A percentile compares a stretch with the other conserved stretches of the same genome.
Evolutionary conservation across 2,113 vertebrate species (phyloP).

Genomic region (Glareola pratincola): DNA sequence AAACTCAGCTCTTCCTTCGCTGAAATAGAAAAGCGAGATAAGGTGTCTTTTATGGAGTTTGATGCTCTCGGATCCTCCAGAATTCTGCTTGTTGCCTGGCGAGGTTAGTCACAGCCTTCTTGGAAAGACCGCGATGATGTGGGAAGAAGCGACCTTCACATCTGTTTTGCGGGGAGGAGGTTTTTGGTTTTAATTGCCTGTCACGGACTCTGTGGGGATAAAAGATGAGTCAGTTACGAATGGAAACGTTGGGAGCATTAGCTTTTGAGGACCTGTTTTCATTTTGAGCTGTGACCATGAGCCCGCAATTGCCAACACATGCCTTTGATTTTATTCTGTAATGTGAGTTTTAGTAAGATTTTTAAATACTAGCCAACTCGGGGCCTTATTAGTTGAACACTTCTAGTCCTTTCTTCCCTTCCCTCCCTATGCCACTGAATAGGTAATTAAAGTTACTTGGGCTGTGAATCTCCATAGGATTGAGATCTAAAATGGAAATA

Average conservation of each 20-base stretch:
- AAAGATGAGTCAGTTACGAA: not conserved
- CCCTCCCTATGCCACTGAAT: not conserved
- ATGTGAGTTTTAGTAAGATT: not conserved
- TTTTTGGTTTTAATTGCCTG: not conserved
- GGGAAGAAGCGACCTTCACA: not conserved
- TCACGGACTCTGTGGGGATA: not conserved
- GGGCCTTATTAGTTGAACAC: not conserved
- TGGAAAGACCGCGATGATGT: not conserved
- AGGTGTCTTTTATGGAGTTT: not conserved
- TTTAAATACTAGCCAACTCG: not conserved
- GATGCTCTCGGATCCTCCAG: accelerated
- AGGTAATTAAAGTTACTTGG: not conserved
- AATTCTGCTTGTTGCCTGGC: not conserved
- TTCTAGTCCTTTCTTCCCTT: not conserved
- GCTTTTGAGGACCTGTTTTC: not conserved
- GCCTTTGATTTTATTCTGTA: not conserved
- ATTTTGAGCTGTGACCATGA: not conserved
- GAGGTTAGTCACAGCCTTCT: not conserved
- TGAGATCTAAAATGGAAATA: not conserved
- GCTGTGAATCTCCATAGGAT: conserved; percentile 5
- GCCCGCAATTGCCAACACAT: not conserved
- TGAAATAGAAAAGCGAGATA: not conserved
- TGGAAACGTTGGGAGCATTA: not conserved
- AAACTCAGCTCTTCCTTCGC: not conserved
- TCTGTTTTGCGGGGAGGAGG: not conserved